Base-by-base conservation (phyloP, 2,797 vertebrate genomes). In the Phoxinus dragarum region DNA sequence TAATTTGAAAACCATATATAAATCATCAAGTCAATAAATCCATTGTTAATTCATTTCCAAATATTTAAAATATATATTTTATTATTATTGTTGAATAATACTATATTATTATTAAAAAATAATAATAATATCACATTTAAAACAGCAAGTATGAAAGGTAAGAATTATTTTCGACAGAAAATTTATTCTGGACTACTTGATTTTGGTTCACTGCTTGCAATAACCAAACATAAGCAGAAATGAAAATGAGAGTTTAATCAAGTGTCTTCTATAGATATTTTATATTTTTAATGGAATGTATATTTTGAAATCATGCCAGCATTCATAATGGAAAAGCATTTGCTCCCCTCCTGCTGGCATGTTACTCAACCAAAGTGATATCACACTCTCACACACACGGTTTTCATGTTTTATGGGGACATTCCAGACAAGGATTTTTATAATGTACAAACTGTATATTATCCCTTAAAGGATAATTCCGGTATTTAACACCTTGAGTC, bases 261-360 rank as follows among this genome's bases (percentile, higher is more conserved):
- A 81, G 34, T 69, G 34, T 69, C 21, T 81, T 80, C 5, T n/a
- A 47, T 69, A 54, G 79, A 71, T 81, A 52, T 81, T 56, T 14
- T 56, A 71, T 82, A 64, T 86, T 59, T 79, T 84, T 73, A 82
- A 76, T 84, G 68, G 36, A 40, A 47, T 44, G 27, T 67, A 12
- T 75, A 61, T 40, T 38, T 19, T 72, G 76, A 88, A 80, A 84
- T 71, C 47, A 69, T 49, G 59, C 64, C 49, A 66, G 77, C 61
- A 76, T 73, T 3, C 14, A 59, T 68, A 44, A 85, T 80, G 64
- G 59, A 81, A 72, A 54, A 40, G 64, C 64, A 36, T 21, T 14
- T 31, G 67, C 36, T 67, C 59, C 21, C 2, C 74, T 66, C 6
- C 38, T 40, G 79, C 34, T 31, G 21, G 19, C 23, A 40, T 14